phyloP scores from a whole-genome alignment of 2,113 vertebrate species.

The Lutjanus erythropterus region DNA sequence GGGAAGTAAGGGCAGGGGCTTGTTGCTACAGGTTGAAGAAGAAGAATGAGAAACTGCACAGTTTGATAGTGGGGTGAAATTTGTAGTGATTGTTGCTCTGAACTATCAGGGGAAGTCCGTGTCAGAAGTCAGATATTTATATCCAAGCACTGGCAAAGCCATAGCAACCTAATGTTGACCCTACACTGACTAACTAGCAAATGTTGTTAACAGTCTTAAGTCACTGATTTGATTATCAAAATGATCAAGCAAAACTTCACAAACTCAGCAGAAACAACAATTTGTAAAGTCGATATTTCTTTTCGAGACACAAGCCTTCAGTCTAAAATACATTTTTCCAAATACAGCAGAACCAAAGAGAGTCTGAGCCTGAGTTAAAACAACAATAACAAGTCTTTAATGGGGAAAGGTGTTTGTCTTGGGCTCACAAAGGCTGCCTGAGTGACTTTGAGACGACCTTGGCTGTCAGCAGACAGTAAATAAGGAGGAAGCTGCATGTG shows the following conservation, averaged over 20 bases:
- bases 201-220: too few species aligned
- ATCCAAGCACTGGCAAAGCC: too few species aligned
- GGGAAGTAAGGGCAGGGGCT: too few species aligned
- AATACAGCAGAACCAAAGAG: not conserved
- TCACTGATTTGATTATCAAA: too few species aligned
- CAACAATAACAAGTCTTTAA: constrained; percentile 26
- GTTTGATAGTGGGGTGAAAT: too few species aligned
- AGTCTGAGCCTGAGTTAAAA: not conserved
- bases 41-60: too few species aligned
- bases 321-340: not conserved
- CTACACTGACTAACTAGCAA: too few species aligned
- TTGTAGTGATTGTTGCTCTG: too few species aligned
- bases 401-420: constrained; percentile 36
- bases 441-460: constrained; percentile 45
- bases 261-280: not conserved
- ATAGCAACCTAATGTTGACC: too few species aligned
- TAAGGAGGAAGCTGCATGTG: constrained; percentile 39
- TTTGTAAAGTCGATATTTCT: not conserved
- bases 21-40: too few species aligned
- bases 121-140: too few species aligned
- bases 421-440: constrained; percentile 3
- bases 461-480: constrained; percentile 75
- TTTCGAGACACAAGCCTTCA: not conserved
- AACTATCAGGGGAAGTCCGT: too few species aligned
- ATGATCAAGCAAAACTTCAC: not conserved